phyloP scores from a whole-genome alignment of 2,113 vertebrate species.

The Henicopernis longicauda region DNA sequence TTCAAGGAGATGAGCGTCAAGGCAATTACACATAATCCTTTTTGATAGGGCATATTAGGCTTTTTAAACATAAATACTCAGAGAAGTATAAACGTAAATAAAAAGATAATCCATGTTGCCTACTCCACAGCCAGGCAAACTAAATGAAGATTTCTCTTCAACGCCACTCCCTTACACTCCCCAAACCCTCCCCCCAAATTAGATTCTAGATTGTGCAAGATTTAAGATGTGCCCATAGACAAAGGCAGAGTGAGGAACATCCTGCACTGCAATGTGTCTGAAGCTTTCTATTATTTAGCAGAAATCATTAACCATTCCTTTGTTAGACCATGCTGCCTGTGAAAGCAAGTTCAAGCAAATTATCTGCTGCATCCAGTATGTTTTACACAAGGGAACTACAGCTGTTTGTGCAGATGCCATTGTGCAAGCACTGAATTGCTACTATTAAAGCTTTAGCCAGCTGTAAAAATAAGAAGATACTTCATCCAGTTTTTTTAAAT shows the following conservation, averaged over 20 bases:
- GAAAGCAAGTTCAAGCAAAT: slow-evolving; percentile 7
- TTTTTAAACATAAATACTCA: not conserved
- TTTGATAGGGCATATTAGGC: not conserved
- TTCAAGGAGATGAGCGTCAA: not conserved
- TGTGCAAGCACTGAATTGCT: not conserved
- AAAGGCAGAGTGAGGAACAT: not conserved
- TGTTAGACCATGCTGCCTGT: not conserved
- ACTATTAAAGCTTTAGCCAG: not conserved
- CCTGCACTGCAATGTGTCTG: not conserved
- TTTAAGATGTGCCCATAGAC: not conserved
- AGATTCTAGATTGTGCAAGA: not conserved
- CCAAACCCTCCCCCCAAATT: not conserved
- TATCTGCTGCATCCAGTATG: not conserved
- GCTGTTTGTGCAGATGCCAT: not conserved
- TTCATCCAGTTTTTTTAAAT: not conserved
- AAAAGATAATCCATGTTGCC: not conserved
- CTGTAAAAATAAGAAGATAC: not conserved
- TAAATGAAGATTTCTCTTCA: not conserved
- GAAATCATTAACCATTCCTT: slow-evolving; percentile 41
- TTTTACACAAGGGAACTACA: slow-evolving; percentile 5
- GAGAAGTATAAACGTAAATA: not conserved
- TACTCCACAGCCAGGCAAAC: not conserved
- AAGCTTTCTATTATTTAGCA: slow-evolving; percentile 42
- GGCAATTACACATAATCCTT: not conserved
- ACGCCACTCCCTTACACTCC: not conserved